Percentiles rank a stretch among this genome's conserved stretches.
Conservation (phyloP, 2,888 invertebrate genomes). For the Tromatobia lineatoria region DNA sequence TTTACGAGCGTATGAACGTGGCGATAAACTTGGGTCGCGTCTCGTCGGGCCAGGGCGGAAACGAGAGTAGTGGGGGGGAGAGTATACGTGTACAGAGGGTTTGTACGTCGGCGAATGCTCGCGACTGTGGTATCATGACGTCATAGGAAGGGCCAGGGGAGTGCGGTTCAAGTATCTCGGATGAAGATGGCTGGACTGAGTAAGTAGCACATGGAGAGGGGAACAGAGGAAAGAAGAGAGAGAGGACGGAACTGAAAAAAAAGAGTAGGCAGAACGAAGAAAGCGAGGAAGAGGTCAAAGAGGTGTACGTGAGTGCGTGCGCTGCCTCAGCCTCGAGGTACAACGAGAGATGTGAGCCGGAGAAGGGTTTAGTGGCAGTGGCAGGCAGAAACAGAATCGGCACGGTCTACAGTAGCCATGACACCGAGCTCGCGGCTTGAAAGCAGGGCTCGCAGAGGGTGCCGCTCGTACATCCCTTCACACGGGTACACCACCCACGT, state of each 20-base stretch:
- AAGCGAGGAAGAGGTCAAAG: neutral
- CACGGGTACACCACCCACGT: conserved; percentile 41
- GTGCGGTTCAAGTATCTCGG: conserved; percentile 51
- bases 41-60: conserved; percentile 2
- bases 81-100: neutral
- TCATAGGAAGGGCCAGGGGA: conserved; percentile 70
- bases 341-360: conserved; percentile 22
- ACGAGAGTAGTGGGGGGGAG: neutral
- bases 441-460: conserved; percentile 70
- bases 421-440: conserved; percentile 75
- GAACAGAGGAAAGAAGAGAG: conserved; percentile 58
- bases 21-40: conserved; percentile 32
- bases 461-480: conserved; percentile 41
- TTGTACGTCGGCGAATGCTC: neutral
- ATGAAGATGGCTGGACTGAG: conserved; percentile 51
- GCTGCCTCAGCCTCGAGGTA: neutral
- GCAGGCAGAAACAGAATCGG: conserved; percentile 64
- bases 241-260: conserved; percentile 47
- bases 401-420: conserved; percentile 77
- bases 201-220: conserved; percentile 24
- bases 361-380: conserved; percentile 23
- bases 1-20: conserved; percentile 44
- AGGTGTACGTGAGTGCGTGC: conserved; percentile 13
- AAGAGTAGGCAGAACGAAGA: conserved; percentile 31
- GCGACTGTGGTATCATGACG: conserved; percentile 73